These are phyloP conservation scores for Melopsittacus undulatus DNA, from an alignment of 2,797 vertebrate genomes.

Conservation along the genomic window DNA sequence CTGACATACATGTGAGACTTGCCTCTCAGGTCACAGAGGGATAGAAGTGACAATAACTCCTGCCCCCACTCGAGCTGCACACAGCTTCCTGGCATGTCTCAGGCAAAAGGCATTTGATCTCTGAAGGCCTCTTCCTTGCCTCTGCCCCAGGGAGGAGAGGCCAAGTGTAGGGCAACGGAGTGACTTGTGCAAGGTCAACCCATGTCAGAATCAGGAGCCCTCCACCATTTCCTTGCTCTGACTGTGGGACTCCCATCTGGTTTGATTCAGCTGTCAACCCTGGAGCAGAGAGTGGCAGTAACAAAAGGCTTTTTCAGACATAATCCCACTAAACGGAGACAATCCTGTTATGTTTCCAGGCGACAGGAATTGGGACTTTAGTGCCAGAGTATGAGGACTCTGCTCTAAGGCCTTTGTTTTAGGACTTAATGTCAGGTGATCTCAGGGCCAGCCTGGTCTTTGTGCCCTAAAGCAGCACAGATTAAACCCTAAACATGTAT, in stretches of 20 bases:
- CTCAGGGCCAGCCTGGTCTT: conserved; percentile 50
- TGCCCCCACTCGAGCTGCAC: background rate
- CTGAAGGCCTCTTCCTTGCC: background rate
- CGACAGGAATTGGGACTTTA: conserved; percentile 64
- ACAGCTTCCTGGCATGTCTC: background rate
- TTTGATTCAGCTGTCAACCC: conserved; percentile 65
- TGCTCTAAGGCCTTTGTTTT: conserved; percentile 61
- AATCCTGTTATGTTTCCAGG: conserved; percentile 70
- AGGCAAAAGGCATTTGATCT: background rate
- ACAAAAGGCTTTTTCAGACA: conserved; percentile 66
- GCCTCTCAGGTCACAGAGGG: background rate
- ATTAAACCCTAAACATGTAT: conserved; percentile 63
- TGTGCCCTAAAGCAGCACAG: conserved; percentile 57
- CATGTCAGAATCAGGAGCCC: conserved; percentile 10
- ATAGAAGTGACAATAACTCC: background rate
- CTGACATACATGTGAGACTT: fast-evolving
- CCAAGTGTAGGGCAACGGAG: background rate
- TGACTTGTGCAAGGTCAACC: conserved; percentile 15
- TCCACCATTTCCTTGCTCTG: background rate
- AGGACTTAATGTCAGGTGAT: conserved; percentile 60
- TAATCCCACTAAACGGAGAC: conserved; percentile 65
- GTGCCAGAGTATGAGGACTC: conserved; percentile 57
- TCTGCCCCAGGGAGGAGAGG: background rate
- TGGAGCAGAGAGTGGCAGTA: conserved; percentile 50
- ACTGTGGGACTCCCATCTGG: conserved; percentile 47